Percentiles rank a stretch among this genome's conserved stretches.
Conservation (phyloP, 2,888 invertebrate species). For the Sinhomidia bicolor region DNA sequence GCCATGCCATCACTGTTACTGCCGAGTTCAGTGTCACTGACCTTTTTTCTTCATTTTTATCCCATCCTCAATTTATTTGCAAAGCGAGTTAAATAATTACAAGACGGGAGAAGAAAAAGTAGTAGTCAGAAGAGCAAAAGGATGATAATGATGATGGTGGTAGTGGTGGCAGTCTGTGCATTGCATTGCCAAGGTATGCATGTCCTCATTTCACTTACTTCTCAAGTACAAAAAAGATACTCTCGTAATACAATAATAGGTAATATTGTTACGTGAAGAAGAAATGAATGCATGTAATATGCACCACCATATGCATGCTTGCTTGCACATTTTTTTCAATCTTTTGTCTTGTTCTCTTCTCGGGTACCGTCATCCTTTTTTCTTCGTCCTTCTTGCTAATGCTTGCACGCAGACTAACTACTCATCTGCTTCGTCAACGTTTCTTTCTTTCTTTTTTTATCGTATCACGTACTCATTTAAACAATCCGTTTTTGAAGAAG, state of each 20-base stretch:
- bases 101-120: neutral
- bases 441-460: constrained; percentile 13
- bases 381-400: neutral
- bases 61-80: constrained; percentile 69
- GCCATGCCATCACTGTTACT: neutral
- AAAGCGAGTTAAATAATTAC: constrained; percentile 57
- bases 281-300: constrained; percentile 38
- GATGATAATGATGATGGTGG: neutral
- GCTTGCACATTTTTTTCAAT: constrained; percentile 54
- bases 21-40: constrained; percentile 71
- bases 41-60: constrained; percentile 68
- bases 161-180: neutral
- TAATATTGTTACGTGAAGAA: constrained; percentile 46
- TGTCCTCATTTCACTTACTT: constrained; percentile 53
- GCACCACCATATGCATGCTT: constrained; percentile 32
- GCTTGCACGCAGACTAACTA: neutral
- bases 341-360: neutral
- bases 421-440: constrained; percentile 1
- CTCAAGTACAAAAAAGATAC: constrained; percentile 34
- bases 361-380: constrained; percentile 37
- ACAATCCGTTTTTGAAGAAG: constrained; percentile 16
- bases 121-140: neutral
- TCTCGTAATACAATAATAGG: neutral
- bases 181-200: constrained; percentile 47
- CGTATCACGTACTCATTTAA: constrained; percentile 54